Evolutionary conservation across 2,797 vertebrate genomes (phyloP).

Genomic region (Melanotaenia pygmaea): DNA sequence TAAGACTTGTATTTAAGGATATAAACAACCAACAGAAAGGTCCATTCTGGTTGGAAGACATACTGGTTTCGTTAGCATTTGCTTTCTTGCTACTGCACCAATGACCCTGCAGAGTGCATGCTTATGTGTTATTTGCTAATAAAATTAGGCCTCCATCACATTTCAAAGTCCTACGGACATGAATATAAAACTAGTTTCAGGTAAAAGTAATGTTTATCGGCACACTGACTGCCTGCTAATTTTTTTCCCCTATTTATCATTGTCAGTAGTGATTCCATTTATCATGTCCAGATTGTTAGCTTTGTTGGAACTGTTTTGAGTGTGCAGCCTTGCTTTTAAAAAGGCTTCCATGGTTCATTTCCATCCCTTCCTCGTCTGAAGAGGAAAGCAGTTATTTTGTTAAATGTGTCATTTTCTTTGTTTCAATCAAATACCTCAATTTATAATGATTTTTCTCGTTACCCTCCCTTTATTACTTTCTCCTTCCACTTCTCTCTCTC

Average conservation of each 20-base stretch:
- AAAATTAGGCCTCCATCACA: no score
- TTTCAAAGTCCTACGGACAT: no score
- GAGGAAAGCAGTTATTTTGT: neutral
- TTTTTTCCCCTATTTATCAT: neutral
- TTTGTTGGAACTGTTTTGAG: constrained; percentile 7
- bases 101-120: no score
- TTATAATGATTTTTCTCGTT: neutral
- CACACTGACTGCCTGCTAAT: neutral
- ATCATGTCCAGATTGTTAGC: constrained; percentile 13
- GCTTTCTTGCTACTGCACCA: no score
- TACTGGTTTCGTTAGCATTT: no score
- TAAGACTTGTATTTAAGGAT: no score
- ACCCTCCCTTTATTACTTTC: neutral
- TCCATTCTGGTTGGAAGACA: no score
- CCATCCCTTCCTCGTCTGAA: neutral
- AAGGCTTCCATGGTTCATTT: neutral
- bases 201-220: neutral
- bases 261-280: constrained; percentile 5
- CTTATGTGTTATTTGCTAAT: no score
- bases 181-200: neutral
- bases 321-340: constrained; percentile 3
- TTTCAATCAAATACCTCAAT: neutral
- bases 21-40: no score
- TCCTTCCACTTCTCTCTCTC: neutral
- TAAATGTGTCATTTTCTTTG: neutral